Evolutionary conservation across 2,888 invertebrate species (phyloP).

Genomic region (Ornithoptera priamus): DNA sequence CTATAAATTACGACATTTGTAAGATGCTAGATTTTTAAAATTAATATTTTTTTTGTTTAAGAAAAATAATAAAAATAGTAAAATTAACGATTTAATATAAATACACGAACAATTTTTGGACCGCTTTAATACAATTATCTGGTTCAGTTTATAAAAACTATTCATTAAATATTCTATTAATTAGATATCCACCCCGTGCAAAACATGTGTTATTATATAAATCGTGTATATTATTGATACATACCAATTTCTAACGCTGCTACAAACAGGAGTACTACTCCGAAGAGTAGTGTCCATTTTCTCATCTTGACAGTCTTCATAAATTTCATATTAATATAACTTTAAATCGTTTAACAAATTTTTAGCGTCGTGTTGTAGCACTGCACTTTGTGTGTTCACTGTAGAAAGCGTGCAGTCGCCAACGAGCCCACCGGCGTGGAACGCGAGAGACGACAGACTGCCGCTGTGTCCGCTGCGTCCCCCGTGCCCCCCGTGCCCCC

Average conservation of each 20-base stretch:
- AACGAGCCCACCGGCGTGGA: not conserved
- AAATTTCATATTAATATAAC: too few relatives aligned
- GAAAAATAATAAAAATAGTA: not conserved
- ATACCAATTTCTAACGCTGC: not conserved
- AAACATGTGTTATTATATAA: too few relatives aligned
- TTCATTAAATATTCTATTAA: too few relatives aligned
- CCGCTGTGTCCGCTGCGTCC: not conserved
- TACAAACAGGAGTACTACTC: not conserved
- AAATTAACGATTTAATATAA: too few relatives aligned
- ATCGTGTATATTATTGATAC: not conserved
- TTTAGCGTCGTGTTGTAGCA: not conserved
- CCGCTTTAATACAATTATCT: too few relatives aligned
- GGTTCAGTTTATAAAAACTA: too few relatives aligned
- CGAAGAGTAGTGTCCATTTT: not conserved
- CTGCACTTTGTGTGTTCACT: not conserved
- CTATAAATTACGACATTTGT: not conserved
- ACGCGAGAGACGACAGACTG: slow-evolving; percentile 1
- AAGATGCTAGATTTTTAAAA: not conserved
- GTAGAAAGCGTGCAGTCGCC: not conserved
- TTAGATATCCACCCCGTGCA: too few relatives aligned
- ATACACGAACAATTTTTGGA: too few relatives aligned
- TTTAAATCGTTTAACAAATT: too few relatives aligned
- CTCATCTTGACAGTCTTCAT: not conserved
- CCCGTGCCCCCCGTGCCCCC: too few relatives aligned
- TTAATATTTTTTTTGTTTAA: not conserved